Evolutionary conservation across 2,113 vertebrate species (phyloP), one percentile per base, ranked within the genome.

Genomic region (Shinisaurus crocodilurus): DNA sequence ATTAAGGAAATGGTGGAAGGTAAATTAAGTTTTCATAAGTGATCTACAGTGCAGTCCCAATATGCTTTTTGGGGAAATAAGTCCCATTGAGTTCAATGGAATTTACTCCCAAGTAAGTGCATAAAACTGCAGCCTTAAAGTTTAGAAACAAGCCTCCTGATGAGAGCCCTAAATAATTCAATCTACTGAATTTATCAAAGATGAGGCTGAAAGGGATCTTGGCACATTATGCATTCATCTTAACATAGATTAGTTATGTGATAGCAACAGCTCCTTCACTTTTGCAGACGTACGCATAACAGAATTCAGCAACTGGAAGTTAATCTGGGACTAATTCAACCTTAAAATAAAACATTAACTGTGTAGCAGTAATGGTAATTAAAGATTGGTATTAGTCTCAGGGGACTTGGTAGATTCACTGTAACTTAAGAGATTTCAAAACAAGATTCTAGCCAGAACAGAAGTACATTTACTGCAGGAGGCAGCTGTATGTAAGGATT

Each of bases 321-420:
- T 86, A 86, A 74, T 75, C 45, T 75, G 48, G 57, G 70, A 37
- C 10, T 54, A 75, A 86, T 75, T 57, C 85, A 86, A 25, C 69
- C 85, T 86, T n/a, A 86, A 40, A 86, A 86, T 86, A 75, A 86
- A 86, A 86, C 34, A 75, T 57, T 79, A 85, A 48, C 25, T 75
- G 9, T 74, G 48, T 86, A 57, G 48, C 85, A 86, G 85, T 82
- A 82, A 82, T 63, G 34, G 81, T 86, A 86, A 86, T 75, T 54
- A 57, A 86, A 86, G 48, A 74, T 32, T 27, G 25, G 69, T 75
- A 75, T 86, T 75, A 57, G 45, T 86, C 67, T 72, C 45, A 72
- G 16, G 85, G 34, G 70, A 86, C 40, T 43, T 10, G n/a, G 48
- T 37, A 74, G 34, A 57, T 50, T 3, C 50, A 85, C 20, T 40